These are phyloP conservation scores for Neopipo cinnamomea DNA, from an alignment of 2,113 vertebrate species.

Conservation along the genomic window DNA sequence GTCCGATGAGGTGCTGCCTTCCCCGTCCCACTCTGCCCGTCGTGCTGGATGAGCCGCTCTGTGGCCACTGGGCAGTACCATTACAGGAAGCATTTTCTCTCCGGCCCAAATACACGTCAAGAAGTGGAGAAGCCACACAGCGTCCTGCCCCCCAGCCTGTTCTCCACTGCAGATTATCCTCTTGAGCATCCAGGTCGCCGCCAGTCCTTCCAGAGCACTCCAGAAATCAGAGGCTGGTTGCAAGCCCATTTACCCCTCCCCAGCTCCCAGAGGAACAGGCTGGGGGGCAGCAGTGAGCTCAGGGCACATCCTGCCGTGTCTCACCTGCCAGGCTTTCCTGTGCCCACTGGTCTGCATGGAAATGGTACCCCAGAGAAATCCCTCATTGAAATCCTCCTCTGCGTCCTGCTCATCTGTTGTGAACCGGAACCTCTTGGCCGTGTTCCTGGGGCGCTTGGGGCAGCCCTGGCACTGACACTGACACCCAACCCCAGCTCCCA, in stretches of 20 bases:
- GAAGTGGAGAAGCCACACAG: background rate
- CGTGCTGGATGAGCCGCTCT: accelerated
- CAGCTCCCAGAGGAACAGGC: background rate
- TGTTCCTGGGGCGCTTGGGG: background rate
- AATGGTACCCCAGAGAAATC: background rate
- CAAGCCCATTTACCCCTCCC: accelerated
- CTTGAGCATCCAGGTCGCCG: accelerated
- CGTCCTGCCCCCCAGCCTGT: background rate
- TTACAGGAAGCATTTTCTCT: background rate
- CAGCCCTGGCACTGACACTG: background rate
- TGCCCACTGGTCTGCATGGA: background rate
- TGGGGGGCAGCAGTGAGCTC: accelerated
- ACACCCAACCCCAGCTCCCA: background rate
- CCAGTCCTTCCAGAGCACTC: accelerated
- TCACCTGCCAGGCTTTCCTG: background rate
- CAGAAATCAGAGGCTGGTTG: background rate
- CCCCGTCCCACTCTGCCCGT: accelerated
- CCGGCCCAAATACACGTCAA: background rate
- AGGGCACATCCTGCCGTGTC: accelerated
- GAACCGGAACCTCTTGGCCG: background rate
- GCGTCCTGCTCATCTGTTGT: accelerated
- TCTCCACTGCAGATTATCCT: background rate
- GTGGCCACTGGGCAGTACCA: background rate
- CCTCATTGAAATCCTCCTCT: background rate
- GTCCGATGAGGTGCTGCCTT: background rate